phyloP scores from a whole-genome alignment of 2,113 vertebrate species.

The Takifugu flavidus region DNA sequence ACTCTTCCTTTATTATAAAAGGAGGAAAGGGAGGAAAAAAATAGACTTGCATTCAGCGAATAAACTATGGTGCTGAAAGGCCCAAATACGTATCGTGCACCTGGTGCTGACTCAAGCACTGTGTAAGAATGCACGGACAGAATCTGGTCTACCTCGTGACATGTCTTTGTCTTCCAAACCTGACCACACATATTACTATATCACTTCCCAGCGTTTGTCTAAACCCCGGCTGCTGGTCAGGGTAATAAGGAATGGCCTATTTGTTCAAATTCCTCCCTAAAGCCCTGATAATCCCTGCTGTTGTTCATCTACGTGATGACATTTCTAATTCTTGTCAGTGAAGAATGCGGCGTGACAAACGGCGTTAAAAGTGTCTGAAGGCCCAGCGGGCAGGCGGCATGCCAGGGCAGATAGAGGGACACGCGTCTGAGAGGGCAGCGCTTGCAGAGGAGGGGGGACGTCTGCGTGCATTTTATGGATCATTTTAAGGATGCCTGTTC shows the following conservation, averaged over 20 bases:
- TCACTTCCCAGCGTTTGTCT: conserved; percentile 5
- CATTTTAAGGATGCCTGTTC: no score
- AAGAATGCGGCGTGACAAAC: conserved; percentile 59
- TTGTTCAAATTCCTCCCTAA: conserved; percentile 44
- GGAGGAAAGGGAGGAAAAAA: neutral
- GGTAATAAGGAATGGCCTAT: conserved; percentile 15
- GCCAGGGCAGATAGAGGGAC: conserved; percentile 27
- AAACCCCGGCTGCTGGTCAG: conserved; percentile 2
- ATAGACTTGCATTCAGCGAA: neutral
- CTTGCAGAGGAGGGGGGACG: neutral
- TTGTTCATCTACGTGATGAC: conserved; percentile 53
- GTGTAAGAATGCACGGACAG: neutral
- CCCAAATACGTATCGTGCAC: neutral
- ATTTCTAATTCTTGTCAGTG: conserved; percentile 59
- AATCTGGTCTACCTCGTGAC: neutral
- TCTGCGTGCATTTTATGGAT: no score
- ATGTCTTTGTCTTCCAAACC: neutral
- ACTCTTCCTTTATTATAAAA: conserved; percentile 47
- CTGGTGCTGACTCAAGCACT: neutral
- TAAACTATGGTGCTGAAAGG: conserved; percentile 1
- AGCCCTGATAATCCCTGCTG: conserved; percentile 47
- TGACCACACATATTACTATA: neutral
- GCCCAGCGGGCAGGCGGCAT: conserved; percentile 24
- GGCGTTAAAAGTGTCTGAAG: conserved; percentile 38
- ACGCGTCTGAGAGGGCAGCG: conserved; percentile 4